A percentile compares a stretch with the other conserved stretches of the same genome.
phyloP scores from a whole-genome alignment of 2,888 invertebrate genomes.

The Choristoneura rosaceana region DNA sequence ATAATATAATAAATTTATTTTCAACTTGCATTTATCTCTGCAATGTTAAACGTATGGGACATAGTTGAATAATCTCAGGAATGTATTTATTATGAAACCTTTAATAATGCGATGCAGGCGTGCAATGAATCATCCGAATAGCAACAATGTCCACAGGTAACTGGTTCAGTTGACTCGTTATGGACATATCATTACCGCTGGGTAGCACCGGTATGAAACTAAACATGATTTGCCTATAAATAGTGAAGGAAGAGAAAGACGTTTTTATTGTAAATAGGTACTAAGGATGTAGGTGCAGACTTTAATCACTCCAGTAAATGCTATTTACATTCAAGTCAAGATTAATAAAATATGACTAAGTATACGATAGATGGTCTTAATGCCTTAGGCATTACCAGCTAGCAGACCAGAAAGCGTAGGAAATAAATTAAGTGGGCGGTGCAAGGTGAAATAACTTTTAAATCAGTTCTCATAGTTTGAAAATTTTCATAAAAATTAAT shows the following conservation, averaged over 20 bases:
- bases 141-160: conserved; percentile 33
- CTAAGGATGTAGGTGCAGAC: not conserved
- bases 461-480: not conserved
- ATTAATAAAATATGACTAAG: not conserved
- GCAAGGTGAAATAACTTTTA: not conserved
- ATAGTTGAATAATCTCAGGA: conserved; percentile 34
- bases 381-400: not conserved
- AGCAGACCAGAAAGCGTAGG: not conserved
- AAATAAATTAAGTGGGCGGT: not conserved
- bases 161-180: conserved; percentile 29
- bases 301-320: not conserved
- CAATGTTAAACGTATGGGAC: conserved; percentile 26
- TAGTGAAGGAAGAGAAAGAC: conserved; percentile 17
- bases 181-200: conserved; percentile 29
- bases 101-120: conserved; percentile 36
- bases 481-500: too few species aligned
- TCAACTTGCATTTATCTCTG: conserved; percentile 24
- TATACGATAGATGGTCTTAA: not conserved
- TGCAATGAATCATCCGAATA: conserved; percentile 36
- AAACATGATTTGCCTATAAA: conserved; percentile 16
- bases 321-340: not conserved
- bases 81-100: conserved; percentile 42
- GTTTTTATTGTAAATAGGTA: not conserved
- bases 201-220: conserved; percentile 8
- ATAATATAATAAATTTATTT: conserved; percentile 20